Evolutionary conservation across 2,888 invertebrate genomes (phyloP).

Genomic region (Ceratothoa steindachneri): DNA sequence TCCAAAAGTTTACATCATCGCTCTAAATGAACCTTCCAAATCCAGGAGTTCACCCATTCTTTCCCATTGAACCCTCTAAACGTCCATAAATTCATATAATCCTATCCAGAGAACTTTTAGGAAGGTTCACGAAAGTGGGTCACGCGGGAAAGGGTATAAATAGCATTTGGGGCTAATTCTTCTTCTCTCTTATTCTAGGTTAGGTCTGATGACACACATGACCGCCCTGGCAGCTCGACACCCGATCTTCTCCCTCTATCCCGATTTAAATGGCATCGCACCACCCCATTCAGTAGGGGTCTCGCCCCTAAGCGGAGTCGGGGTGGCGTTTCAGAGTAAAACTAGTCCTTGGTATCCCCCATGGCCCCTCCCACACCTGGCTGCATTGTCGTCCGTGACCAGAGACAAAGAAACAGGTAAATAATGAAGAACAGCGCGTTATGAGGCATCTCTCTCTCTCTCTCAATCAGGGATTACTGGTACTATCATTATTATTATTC

Average conservation of each 20-base stretch:
- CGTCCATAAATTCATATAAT: too few relatives aligned
- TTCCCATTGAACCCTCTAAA: too few relatives aligned
- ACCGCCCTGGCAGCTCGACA: conserved; percentile 39
- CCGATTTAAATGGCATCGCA: conserved; percentile 27
- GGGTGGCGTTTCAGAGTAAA: conserved; percentile 21
- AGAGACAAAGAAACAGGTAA: conserved; percentile 34
- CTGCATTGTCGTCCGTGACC: conserved; percentile 30
- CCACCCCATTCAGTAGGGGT: conserved; percentile 4
- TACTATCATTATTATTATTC: too few relatives aligned
- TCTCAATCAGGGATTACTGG: too few relatives aligned
- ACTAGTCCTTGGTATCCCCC: conserved; percentile 37
- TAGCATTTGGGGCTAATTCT: too few relatives aligned
- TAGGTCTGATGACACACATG: conserved; percentile 44
- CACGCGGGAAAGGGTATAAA: too few relatives aligned
- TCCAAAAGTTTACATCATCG: too few relatives aligned
- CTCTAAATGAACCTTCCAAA: too few relatives aligned
- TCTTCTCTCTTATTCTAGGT: conserved; percentile 16
- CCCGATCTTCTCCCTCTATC: conserved; percentile 39
- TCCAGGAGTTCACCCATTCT: too few relatives aligned
- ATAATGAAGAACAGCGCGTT: background rate
- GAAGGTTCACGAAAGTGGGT: too few relatives aligned
- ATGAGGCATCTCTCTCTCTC: background rate
- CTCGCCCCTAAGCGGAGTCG: conserved; percentile 23
- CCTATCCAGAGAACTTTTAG: too few relatives aligned
- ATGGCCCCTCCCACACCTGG: conserved; percentile 40